A percentile compares a stretch with the other conserved stretches of the same genome.
These are phyloP conservation scores for Antitype chi DNA, from an alignment of 2,888 invertebrate genomes.

Conservation along the genomic window DNA sequence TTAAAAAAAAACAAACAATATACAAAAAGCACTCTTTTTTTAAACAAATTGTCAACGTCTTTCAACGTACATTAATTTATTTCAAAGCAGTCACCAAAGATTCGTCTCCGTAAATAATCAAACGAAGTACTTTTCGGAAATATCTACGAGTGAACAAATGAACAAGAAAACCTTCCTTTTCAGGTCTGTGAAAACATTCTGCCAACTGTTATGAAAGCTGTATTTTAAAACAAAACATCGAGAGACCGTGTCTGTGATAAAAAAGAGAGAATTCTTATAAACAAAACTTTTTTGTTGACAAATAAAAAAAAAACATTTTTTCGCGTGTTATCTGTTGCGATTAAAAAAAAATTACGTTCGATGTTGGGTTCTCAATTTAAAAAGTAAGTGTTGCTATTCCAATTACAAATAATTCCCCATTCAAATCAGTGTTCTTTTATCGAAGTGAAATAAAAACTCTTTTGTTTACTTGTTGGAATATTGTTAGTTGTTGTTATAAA, in stretches of 20 bases:
- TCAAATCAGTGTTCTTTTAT: constrained; percentile 61
- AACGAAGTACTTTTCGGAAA: constrained; percentile 67
- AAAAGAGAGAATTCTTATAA: constrained; percentile 72
- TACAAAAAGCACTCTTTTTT: background rate
- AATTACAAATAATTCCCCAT: constrained; percentile 38
- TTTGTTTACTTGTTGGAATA: constrained; percentile 42
- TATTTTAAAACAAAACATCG: constrained; percentile 74
- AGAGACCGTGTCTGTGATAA: constrained; percentile 81
- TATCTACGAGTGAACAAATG: constrained; percentile 37
- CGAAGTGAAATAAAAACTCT: constrained; percentile 33
- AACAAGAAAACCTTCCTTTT: constrained; percentile 66
- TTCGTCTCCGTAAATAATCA: constrained; percentile 32
- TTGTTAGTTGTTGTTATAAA: constrained; percentile 35
- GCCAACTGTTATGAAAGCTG: constrained; percentile 63
- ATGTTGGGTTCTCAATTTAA: constrained; percentile 84
- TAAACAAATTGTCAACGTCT: background rate
- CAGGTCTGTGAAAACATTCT: constrained; percentile 72
- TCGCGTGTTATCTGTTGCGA: constrained; percentile 87
- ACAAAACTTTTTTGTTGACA: constrained; percentile 67
- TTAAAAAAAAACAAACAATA: background rate
- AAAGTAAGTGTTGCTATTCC: constrained; percentile 81
- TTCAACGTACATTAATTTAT: background rate
- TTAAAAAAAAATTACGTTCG: constrained; percentile 79
- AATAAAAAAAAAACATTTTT: constrained; percentile 67
- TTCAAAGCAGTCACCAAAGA: constrained; percentile 13